phyloP scores from a whole-genome alignment of 2,797 vertebrate species.

The Xerus rutilus region DNA sequence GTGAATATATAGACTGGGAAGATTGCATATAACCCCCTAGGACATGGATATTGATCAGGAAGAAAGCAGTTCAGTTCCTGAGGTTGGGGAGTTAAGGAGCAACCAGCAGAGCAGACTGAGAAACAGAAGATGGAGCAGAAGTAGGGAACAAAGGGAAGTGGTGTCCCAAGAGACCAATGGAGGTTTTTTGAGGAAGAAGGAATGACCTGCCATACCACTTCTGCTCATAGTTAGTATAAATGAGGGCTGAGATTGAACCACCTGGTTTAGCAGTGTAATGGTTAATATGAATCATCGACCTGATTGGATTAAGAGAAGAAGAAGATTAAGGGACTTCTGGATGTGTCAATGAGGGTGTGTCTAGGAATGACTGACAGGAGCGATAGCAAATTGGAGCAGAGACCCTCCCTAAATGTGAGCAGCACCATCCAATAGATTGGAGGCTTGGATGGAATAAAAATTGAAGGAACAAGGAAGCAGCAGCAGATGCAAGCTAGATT shows the following conservation, averaged over 20 bases:
- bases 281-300: no score
- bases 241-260: no score
- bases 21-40: background rate
- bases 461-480: no score
- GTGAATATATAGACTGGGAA: background rate
- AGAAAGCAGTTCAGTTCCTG: background rate
- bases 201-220: background rate
- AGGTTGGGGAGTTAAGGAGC: background rate
- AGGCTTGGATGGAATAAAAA: no score
- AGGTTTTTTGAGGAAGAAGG: background rate
- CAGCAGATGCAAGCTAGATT: no score
- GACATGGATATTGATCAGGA: background rate
- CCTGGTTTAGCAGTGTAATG: fast-evolving
- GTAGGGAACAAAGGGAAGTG: background rate
- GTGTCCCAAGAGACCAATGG: background rate
- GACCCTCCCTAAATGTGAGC: no score
- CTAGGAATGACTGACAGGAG: no score
- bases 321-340: no score
- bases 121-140: background rate
- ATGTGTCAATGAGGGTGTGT: no score
- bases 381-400: no score
- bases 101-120: background rate
- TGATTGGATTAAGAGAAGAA: no score
- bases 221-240: background rate
- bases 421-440: no score